phyloP scores from a whole-genome alignment of 2,797 vertebrate species.

The Premnoplex brunnescens region DNA sequence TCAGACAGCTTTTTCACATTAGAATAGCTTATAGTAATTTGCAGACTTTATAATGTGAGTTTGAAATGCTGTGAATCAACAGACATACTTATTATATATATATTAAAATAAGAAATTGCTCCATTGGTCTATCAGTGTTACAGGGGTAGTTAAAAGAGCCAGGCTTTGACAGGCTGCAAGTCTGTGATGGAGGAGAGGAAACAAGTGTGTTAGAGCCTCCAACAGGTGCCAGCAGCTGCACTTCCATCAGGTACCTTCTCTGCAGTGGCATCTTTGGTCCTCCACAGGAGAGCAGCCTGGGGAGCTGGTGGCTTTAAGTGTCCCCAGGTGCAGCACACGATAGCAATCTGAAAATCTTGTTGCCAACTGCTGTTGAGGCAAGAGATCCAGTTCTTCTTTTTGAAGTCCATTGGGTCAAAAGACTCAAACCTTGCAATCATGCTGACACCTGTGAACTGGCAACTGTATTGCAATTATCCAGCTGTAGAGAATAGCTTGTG shows the following conservation, averaged over 20 bases:
- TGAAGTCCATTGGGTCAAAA: not conserved
- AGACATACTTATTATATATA: not conserved
- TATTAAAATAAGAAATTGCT: not conserved
- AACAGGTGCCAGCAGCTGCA: not conserved
- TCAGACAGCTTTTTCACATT: conserved; percentile 54
- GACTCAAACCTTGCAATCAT: not conserved
- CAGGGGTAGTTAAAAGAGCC: not conserved
- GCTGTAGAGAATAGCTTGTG: conserved; percentile 1
- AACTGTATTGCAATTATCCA: not conserved
- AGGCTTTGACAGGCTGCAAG: not conserved
- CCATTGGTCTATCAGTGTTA: not conserved
- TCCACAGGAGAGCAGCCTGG: not conserved
- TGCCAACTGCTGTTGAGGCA: not conserved
- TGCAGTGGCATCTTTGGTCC: not conserved
- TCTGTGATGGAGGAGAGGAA: not conserved
- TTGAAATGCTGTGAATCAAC: conserved; percentile 66
- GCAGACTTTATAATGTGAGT: conserved; percentile 54
- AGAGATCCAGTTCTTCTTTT: not conserved
- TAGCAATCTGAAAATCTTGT: not conserved
- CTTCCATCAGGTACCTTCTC: not conserved
- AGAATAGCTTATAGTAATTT: conserved; percentile 50
- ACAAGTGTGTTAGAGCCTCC: not conserved
- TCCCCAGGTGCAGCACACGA: not conserved
- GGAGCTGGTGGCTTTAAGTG: not conserved
- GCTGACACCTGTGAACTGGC: conserved; percentile 4